These are phyloP conservation scores for Parochlus steinenii DNA, from an alignment of 2,888 invertebrate genomes.

Conservation along the genomic window DNA sequence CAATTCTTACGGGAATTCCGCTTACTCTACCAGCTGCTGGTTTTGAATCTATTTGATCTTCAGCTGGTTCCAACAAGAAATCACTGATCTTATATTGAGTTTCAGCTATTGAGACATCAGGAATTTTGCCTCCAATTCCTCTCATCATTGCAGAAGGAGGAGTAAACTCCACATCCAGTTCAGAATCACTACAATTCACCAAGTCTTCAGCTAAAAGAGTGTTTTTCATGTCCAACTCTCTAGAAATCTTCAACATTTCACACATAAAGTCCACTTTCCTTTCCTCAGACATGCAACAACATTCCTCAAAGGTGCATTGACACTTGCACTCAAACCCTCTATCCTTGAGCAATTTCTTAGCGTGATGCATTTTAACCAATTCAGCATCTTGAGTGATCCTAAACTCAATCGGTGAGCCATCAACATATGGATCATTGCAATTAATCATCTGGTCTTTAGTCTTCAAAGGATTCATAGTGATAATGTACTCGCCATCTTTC, in stretches of 20 bases:
- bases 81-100: constrained; percentile 11
- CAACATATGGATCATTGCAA: constrained; percentile 48
- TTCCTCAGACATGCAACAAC: constrained; percentile 23
- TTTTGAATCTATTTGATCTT: too few species aligned
- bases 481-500: constrained; percentile 44
- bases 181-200: constrained; percentile 33
- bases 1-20: too few species aligned
- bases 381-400: constrained; percentile 43
- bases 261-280: constrained; percentile 32
- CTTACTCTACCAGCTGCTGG: too few species aligned
- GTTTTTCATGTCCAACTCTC: constrained; percentile 15
- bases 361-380: constrained; percentile 32
- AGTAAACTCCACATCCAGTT: constrained; percentile 53
- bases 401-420: constrained; percentile 50
- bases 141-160: constrained; percentile 40
- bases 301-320: constrained; percentile 31
- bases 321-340: constrained; percentile 37
- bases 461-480: constrained; percentile 50
- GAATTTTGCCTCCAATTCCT: too few species aligned
- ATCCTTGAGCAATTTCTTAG: constrained; percentile 36
- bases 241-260: constrained; percentile 37
- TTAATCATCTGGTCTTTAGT: constrained; percentile 37
- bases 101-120: background rate
- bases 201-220: constrained; percentile 18
- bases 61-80: too few species aligned